phyloP scores from a whole-genome alignment of 2,113 vertebrate species.

The Colistium nudipinnis region DNA sequence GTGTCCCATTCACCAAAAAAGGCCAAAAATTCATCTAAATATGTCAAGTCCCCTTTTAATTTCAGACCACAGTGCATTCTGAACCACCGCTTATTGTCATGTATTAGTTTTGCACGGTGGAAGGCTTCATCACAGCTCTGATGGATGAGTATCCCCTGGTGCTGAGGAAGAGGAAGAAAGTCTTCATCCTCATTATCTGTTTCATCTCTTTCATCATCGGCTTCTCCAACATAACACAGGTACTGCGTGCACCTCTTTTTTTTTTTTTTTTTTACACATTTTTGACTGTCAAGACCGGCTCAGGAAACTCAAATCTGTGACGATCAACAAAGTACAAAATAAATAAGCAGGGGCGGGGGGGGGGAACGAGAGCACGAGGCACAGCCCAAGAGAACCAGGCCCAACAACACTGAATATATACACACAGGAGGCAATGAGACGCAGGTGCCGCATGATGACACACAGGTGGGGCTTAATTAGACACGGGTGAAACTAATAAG shows the following conservation, averaged over 20 bases:
- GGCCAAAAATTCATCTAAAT: too few relatives aligned
- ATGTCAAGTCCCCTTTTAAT: too few relatives aligned
- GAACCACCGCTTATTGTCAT: conserved; percentile 1
- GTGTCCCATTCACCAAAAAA: too few relatives aligned
- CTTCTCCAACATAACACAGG: conserved; percentile 93
- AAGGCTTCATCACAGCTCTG: conserved; percentile 92
- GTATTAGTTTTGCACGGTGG: conserved; percentile 91
- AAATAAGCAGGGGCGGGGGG: background rate
- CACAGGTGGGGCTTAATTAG: too few relatives aligned
- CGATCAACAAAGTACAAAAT: background rate
- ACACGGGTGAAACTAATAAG: too few relatives aligned
- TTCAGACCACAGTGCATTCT: background rate
- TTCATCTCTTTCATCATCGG: conserved; percentile 89
- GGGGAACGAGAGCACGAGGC: too few relatives aligned
- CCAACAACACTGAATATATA: too few relatives aligned
- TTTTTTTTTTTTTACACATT: too few relatives aligned
- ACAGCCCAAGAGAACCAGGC: too few relatives aligned
- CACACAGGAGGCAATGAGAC: too few relatives aligned
- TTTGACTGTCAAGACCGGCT: background rate
- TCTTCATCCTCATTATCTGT: conserved; percentile 89
- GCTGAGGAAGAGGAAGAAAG: conserved; percentile 89
- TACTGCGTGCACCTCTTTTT: background rate
- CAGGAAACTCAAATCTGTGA: too few relatives aligned
- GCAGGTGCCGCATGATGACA: too few relatives aligned
- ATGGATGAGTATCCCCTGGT: conserved; percentile 88